These are phyloP conservation scores for Epizoanthus scotinus DNA, from an alignment of 92 coral and sea anemone genomes.

Conservation along the genomic window DNA sequence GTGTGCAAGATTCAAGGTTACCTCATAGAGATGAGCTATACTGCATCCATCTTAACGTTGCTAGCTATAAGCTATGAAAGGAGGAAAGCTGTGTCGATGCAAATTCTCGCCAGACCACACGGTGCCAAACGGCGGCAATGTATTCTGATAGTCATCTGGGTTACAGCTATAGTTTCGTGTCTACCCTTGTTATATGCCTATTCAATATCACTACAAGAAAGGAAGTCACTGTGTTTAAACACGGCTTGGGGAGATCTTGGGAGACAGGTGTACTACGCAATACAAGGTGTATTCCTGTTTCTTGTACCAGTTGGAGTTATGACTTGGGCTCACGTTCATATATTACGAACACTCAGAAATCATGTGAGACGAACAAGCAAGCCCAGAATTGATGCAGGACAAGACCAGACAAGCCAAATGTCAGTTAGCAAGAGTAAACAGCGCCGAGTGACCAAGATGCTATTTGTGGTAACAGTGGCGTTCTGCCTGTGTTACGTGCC, in stretches of 20 bases:
- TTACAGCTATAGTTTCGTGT: slow-evolving; percentile 56
- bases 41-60: slow-evolving; percentile 75
- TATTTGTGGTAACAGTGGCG: slow-evolving; percentile 67
- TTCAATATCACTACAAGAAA: slow-evolving; percentile 49
- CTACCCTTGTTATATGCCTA: slow-evolving; percentile 83
- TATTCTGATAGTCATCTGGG: slow-evolving; percentile 64
- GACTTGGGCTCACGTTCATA: slow-evolving; percentile 71
- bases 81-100: slow-evolving; percentile 67
- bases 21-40: slow-evolving; percentile 76
- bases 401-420: neutral
- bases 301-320: slow-evolving; percentile 66
- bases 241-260: slow-evolving; percentile 70
- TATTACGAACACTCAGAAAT: slow-evolving; percentile 55
- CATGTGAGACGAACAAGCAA: slow-evolving; percentile 46
- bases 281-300: slow-evolving; percentile 77
- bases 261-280: slow-evolving; percentile 80
- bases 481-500: slow-evolving; percentile 79
- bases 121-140: slow-evolving; percentile 46
- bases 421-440: slow-evolving; percentile 42
- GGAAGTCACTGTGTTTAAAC: slow-evolving; percentile 66
- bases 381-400: neutral
- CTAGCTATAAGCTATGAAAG: slow-evolving; percentile 81
- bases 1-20: slow-evolving; percentile 76
- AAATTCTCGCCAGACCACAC: slow-evolving; percentile 70
- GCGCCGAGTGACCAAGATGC: slow-evolving; percentile 76